Evolutionary conservation across 2,888 invertebrate genomes (phyloP).

Genomic region (Euplexia lucipara): DNA sequence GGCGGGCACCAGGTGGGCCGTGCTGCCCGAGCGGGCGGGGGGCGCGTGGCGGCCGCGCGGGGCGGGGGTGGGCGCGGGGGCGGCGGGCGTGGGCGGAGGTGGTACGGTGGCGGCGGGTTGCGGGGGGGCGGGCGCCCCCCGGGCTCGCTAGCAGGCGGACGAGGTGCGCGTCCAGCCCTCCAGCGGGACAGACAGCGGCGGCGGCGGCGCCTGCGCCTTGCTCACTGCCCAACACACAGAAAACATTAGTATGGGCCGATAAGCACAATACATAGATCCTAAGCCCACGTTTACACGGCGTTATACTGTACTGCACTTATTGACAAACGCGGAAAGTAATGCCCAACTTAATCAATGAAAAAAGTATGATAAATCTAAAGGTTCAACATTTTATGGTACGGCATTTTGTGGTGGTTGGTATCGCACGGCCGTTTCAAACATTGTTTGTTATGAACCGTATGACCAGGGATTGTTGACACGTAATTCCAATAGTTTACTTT

Average conservation of each 20-base stretch:
- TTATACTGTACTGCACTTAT: no score
- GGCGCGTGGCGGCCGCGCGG: slow-evolving; percentile 44
- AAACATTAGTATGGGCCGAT: slow-evolving; percentile 2
- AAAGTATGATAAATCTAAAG: no score
- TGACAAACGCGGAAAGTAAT: no score
- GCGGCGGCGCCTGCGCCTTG: slow-evolving; percentile 92
- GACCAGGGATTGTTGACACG: no score
- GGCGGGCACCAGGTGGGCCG: slow-evolving; percentile 77
- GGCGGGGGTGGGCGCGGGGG: slow-evolving; percentile 30
- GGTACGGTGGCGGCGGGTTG: slow-evolving; percentile 22
- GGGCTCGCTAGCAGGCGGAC: slow-evolving; percentile 88
- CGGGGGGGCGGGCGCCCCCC: slow-evolving; percentile 81
- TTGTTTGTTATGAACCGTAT: no score
- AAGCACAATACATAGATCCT: not conserved
- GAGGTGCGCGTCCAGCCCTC: slow-evolving; percentile 90
- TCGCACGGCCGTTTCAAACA: no score
- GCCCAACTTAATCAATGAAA: no score
- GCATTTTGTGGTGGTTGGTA: no score
- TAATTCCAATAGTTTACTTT: no score
- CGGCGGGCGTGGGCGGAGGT: slow-evolving; percentile 19
- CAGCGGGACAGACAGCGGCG: slow-evolving; percentile 91
- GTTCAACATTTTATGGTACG: no score
- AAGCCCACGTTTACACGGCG: not conserved
- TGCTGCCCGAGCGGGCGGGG: slow-evolving; percentile 72
- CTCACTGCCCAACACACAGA: slow-evolving; percentile 76